These are phyloP conservation scores for Dryadula phaetusa DNA, from an alignment of 2,888 invertebrate species.

Conservation along the genomic window DNA sequence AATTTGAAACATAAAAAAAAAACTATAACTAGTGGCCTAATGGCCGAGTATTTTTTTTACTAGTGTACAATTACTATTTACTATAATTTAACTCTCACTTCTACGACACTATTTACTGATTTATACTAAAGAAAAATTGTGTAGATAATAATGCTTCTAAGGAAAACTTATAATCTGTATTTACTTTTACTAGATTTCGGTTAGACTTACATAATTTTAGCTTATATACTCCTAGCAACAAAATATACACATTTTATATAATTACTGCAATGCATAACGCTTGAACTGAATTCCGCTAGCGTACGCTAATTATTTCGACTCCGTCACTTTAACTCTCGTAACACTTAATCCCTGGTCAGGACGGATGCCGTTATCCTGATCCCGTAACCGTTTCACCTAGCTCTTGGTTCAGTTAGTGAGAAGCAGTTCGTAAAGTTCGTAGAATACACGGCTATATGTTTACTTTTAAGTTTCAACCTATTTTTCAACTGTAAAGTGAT, in stretches of 20 bases:
- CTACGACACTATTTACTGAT: not conserved
- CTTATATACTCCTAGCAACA: not conserved
- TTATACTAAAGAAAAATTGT: not conserved
- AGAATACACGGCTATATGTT: conserved; percentile 9
- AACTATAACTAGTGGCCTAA: too few species aligned
- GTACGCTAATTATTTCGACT: conserved; percentile 32
- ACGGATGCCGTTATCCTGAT: conserved; percentile 40
- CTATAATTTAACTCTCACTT: too few species aligned
- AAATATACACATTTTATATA: not conserved
- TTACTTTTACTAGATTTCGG: conserved; percentile 10
- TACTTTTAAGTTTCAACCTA: not conserved
- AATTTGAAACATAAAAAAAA: too few species aligned
- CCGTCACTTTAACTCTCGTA: conserved; percentile 34
- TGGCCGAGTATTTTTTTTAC: too few species aligned
- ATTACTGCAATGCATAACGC: not conserved
- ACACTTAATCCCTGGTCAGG: conserved; percentile 37
- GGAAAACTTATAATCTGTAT: not conserved
- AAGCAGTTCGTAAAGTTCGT: conserved; percentile 14
- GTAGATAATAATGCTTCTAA: not conserved
- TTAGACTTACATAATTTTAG: not conserved
- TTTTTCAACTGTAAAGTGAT: not conserved
- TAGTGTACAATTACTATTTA: too few species aligned
- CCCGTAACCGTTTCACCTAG: conserved; percentile 34
- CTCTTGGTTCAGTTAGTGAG: conserved; percentile 32
- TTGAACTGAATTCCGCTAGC: conserved; percentile 1